Base-by-base conservation (phyloP, 2,888 invertebrate genomes). In the Hirtodrosophila cameraria region DNA sequence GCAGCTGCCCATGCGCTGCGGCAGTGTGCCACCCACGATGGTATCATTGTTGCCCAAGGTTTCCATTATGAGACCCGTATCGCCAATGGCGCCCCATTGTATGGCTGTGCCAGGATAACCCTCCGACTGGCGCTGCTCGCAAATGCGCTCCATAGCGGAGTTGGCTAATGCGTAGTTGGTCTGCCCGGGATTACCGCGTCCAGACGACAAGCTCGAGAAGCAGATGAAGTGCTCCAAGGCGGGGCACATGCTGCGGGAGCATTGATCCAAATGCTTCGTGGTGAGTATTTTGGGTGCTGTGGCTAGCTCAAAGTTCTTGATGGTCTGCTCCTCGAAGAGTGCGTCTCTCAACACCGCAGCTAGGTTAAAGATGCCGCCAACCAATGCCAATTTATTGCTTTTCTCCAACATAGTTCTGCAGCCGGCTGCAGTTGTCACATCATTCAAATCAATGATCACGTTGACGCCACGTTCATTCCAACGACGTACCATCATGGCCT, bases 51-150 rank as follows among this genome's bases (percentile, higher is more conserved):
- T 94, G 43, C 97, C 96, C 94, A 98, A 95, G 36, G 94, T 95
- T 85, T 98, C 97, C 83, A 96, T 92, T 61, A 99, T 94, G 46
- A 99, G 93, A 36, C 99, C 99, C 25, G 98, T 98, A 90, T 99
- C 99, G 50, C 98, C 99, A 84, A 99, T 96, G 55, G 99, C 99
- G 75, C 99, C 99, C 99, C 99, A 99, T 91, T 99, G 99, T 81
- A 99, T 96, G 28, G 99, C 98, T 39, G 95, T 88, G 18, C 93
- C 99, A 18, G 98, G 97, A 74, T 97, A 93, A 20, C 97, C 97
- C 81, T 94, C 95, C 23, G 92, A 93, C 91, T 95, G 95, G 49
- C 98, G 94, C 58, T 93, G 93, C 92, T 98, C 99, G 90, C 96
- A 96, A 65, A 99, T 94, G 68, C 99, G 94, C 91, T 99, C 99